Percentiles rank a stretch among this genome's conserved stretches.
phyloP scores from a whole-genome alignment of 2,888 invertebrate genomes.

The Aphrophora alni region DNA sequence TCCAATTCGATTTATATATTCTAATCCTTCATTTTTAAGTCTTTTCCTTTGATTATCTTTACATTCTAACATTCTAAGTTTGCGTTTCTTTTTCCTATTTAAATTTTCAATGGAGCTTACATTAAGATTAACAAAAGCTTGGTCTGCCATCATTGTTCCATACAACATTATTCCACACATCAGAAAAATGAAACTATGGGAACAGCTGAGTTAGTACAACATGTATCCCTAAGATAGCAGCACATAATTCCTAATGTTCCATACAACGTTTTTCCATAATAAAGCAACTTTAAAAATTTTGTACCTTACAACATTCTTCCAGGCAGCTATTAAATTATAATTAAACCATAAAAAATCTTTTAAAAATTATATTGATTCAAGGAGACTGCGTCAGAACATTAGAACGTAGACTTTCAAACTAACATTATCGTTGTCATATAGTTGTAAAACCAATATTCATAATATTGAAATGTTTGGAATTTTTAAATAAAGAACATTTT shows the following conservation, averaged over 20 bases:
- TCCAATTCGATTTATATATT: neutral
- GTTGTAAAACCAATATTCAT: too few species aligned
- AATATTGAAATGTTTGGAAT: too few species aligned
- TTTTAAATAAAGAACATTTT: too few species aligned
- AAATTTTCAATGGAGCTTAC: neutral
- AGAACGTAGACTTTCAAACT: too few species aligned
- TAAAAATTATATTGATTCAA: too few species aligned
- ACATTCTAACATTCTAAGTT: neutral
- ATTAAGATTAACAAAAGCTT: too few species aligned
- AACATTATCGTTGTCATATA: too few species aligned
- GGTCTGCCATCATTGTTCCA: neutral
- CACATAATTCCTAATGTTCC: neutral
- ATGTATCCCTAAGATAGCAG: neutral
- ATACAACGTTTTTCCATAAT: neutral
- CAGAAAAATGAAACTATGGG: neutral
- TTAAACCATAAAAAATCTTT: too few species aligned
- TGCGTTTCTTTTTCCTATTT: neutral
- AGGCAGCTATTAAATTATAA: neutral
- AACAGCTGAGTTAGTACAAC: neutral
- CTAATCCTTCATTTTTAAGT: slow-evolving; percentile 12
- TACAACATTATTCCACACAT: slow-evolving; percentile 12
- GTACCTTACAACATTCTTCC: slow-evolving; percentile 18
- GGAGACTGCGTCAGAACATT: too few species aligned
- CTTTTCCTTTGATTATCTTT: slow-evolving; percentile 10
- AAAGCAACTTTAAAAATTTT: slow-evolving; percentile 3